Evolutionary conservation across 53 echinoderm and acorn worm genomes (phyloP).

Genomic region (Hippasteria phrygiana): DNA sequence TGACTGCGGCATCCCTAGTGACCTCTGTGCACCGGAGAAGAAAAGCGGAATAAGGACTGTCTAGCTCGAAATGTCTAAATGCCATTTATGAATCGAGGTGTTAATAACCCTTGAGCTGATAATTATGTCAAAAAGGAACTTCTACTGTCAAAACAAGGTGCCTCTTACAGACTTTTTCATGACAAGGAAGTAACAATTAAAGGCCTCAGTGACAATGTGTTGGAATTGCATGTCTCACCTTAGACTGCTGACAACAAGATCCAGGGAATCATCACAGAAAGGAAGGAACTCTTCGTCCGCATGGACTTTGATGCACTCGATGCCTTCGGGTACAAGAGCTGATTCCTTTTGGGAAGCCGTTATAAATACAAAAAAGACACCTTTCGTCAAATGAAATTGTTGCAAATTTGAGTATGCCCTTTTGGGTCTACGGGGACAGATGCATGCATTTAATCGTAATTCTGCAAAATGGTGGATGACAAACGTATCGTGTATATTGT

Average conservation of each 20-base stretch:
- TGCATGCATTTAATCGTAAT: background rate
- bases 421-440: background rate
- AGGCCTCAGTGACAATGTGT: background rate
- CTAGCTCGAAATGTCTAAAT: background rate
- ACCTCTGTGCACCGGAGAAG: background rate
- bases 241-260: conserved; percentile 88
- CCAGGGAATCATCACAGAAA: conserved; percentile 85
- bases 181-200: background rate
- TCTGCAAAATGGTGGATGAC: no score
- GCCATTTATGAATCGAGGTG: background rate
- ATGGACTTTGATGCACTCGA: conserved; percentile 75
- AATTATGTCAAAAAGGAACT: background rate
- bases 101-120: background rate
- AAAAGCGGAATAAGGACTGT: background rate
- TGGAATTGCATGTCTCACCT: conserved; percentile 69
- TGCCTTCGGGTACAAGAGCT: conserved; percentile 71
- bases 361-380: background rate
- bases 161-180: background rate
- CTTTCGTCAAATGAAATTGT: background rate
- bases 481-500: no score
- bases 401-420: background rate
- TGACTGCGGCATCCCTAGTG: background rate
- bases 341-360: conserved; percentile 62
- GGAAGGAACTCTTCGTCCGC: conserved; percentile 89
- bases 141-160: background rate